phyloP scores from a whole-genome alignment of 53 echinoderm and acorn worm genomes.

The Echinometra lucunter region DNA sequence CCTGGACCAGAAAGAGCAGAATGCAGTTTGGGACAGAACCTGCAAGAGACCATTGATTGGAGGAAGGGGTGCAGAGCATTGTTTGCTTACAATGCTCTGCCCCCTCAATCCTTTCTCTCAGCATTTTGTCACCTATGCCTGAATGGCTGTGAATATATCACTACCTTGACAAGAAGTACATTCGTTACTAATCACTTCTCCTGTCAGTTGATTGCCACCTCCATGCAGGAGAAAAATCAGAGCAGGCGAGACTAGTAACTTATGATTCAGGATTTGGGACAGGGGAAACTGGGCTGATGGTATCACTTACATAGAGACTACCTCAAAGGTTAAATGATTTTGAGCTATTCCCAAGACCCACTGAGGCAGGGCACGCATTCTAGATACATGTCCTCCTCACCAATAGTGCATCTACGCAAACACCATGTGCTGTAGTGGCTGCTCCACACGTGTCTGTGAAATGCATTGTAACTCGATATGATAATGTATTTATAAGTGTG shows the following conservation, averaged over 20 bases:
- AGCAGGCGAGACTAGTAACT: conserved; percentile 1
- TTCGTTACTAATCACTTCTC: not conserved
- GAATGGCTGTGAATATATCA: not conserved
- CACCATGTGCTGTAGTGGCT: conserved; percentile 2
- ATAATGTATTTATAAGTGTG: conserved; percentile 66
- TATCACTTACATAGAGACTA: conserved; percentile 46
- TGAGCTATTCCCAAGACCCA: conserved; percentile 25
- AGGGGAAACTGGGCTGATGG: conserved; percentile 10
- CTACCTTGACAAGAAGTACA: not conserved
- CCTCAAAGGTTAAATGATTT: conserved; percentile 56
- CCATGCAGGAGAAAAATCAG: conserved; percentile 6
- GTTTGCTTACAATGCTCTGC: too few species aligned
- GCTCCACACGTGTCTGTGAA: conserved; percentile 47
- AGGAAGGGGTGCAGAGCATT: too few species aligned
- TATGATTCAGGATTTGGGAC: conserved; percentile 2
- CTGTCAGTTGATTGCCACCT: conserved; percentile 43
- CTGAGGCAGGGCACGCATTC: not conserved
- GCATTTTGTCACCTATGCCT: too few species aligned
- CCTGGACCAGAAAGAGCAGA: not conserved
- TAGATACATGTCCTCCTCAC: not conserved
- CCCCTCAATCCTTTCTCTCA: too few species aligned
- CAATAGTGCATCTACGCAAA: conserved; percentile 45
- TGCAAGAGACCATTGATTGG: too few species aligned
- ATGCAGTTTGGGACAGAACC: too few species aligned
- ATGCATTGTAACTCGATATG: conserved; percentile 58